Evolutionary conservation across 23 tunicate genomes (phyloP), one percentile per base, ranked within the genome.

Genomic region (Botrylloides violaceus): DNA sequence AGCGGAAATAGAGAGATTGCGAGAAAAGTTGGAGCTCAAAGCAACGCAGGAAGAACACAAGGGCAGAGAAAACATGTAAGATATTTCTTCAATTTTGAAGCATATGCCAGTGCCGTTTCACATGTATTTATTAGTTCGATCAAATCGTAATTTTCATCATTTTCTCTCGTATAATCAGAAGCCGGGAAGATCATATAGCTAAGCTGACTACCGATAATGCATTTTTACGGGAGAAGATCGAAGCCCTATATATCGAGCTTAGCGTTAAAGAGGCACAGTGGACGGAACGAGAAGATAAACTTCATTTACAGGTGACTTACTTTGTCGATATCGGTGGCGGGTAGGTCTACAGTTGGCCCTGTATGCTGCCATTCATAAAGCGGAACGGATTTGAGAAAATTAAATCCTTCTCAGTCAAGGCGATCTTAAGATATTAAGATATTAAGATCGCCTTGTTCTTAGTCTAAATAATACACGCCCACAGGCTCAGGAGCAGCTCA

Each of bases 31-130:
- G 49, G 97, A 90, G 70, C 36, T 90, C 22, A 90, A 90, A 62
- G 80, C 97, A n/a, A 83, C 60, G 78, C 97, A 90, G 36, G 90
- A 90, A 78, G 97, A 90, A 75, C 58, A 61, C 29, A 83, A 83
- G 62, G 61, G 53, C 63, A 30, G 24, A 12, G 90, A 79, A 74
- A 90, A 90, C 39, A 73, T 58, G 97, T 90, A 36, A 75, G 85
- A 59, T 2, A 32, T 24, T 47, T 12, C 18, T 47, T 18, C 15
- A 47, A 47, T 47, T 18, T 47, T 47, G 18, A 47, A 47, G 18
- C 18, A 12, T 47, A 47, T 47, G 18, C 12, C 18, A 47, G 12
- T 12, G 55, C n/a, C n/a, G n/a, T n/a, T n/a, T n/a, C n/a, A n/a
- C n/a, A n/a, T n/a, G n/a, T n/a, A n/a, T n/a, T n/a, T n/a, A n/a